Evolutionary conservation across 2,797 vertebrate species (phyloP).

Genomic region (Glyptemys insculpta): DNA sequence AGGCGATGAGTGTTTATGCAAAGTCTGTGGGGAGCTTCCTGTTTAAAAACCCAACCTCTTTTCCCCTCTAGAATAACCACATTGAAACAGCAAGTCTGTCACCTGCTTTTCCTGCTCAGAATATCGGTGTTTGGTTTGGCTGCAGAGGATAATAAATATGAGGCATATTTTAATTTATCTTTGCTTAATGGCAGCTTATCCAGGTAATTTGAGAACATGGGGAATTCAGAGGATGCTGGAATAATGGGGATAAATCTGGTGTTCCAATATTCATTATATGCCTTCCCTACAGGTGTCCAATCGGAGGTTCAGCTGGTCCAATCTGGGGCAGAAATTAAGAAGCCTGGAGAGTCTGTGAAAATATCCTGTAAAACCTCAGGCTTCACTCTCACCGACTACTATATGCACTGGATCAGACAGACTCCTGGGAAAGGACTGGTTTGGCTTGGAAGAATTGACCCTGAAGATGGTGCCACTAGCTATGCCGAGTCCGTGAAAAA

Average conservation of each 20-base stretch:
- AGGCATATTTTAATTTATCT: background rate
- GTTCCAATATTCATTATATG: background rate
- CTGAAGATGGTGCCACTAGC: background rate
- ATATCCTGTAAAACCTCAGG: slow-evolving; percentile 14
- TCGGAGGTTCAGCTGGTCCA: background rate
- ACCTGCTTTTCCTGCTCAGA: no score
- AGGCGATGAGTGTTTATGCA: no score
- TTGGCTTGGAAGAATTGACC: background rate
- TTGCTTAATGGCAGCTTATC: background rate
- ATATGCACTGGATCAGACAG: background rate
- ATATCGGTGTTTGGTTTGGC: no score
- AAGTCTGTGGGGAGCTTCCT: no score
- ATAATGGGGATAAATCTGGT: background rate
- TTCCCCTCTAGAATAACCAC: no score
- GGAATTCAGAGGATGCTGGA: background rate
- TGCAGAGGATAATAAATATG: background rate
- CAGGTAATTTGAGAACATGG: background rate
- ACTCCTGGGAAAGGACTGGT: background rate
- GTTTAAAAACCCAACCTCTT: no score
- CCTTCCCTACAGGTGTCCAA: background rate
- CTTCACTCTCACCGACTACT: background rate
- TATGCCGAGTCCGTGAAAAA: background rate
- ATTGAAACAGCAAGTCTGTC: no score
- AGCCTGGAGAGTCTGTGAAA: background rate
- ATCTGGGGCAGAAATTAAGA: background rate